Evolutionary conservation across 1,140 invertebrate species (phyloP), one percentile per base, ranked within the genome.

Genomic region (Tetragonula clypearis): DNA sequence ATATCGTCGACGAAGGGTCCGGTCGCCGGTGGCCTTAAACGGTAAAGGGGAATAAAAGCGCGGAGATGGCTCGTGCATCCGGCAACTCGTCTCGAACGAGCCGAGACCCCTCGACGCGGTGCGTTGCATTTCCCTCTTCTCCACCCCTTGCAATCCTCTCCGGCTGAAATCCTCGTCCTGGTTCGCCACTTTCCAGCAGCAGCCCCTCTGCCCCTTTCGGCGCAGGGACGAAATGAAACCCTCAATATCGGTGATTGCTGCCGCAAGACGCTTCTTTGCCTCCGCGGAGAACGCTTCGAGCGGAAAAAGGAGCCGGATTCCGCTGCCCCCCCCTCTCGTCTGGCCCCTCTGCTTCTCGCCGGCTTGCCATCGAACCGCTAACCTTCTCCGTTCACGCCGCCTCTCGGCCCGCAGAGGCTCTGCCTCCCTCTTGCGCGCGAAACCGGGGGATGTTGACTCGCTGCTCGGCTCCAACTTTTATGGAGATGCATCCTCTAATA

Each of bases 221-320:
- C 85, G 76, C 73, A 92, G 92, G 92, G 91, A 93, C 90, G 93
- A 95, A 95, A 95, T 95, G 94, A 95, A 95, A 94, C 91, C 93
- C 93, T 95, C 94, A 95, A 95, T 95, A 95, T 94, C 93, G 93
- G 94, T 94, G 94, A 95, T 95, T 94, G 93, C 94, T 93, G 91
- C 91, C 93, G 91, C 93, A 94, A 94, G 94, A 94, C 93, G 94
- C 91, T 94, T 90, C 87, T 88, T 92, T 89, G 90, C 90, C 92
- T 85, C 58, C 78, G 72, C 82, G 62, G 35, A 73, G 62, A 82
- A 60, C 87, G 82, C 77, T 82, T 85, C 71, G 58, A 85, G 88
- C 74, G 86, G 88, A 90, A 90, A 90, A 90, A 90, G 88, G 88
- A 90, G 53, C 69, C 53, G n/a, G 83, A 71, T 56, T 53, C 81